Percentiles rank a stretch among this genome's conserved stretches.
These are phyloP conservation scores for Philonicus albiceps DNA, from an alignment of 2,888 invertebrate genomes.

Conservation along the genomic window DNA sequence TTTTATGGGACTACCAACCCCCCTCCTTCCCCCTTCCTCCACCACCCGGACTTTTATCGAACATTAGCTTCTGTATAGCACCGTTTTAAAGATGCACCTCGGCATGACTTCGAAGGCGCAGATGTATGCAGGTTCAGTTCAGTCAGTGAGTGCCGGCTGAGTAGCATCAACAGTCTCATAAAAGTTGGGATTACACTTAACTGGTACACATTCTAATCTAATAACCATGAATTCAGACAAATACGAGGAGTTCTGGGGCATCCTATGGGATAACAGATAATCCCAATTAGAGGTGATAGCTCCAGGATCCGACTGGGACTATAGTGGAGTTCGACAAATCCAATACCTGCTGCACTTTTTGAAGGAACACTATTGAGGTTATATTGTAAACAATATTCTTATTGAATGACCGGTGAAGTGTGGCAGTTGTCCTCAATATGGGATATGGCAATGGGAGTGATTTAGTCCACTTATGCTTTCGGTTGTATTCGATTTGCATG, in stretches of 20 bases:
- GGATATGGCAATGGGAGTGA: background rate
- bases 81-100: background rate
- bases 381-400: background rate
- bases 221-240: background rate
- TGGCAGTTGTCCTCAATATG: background rate
- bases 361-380: background rate
- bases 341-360: background rate
- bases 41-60: too few species aligned
- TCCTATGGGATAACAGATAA: conserved; percentile 13
- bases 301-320: background rate
- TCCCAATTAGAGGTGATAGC: background rate
- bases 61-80: background rate
- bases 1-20: background rate
- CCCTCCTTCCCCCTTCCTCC: background rate
- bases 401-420: background rate
- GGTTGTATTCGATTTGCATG: background rate
- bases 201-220: background rate
- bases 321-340: background rate
- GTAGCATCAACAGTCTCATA: background rate
- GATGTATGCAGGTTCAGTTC: background rate
- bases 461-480: background rate
- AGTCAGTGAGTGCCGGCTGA: background rate
- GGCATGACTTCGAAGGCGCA: background rate
- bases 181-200: background rate
- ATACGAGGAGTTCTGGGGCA: background rate